A percentile compares a stretch with the other conserved stretches of the same genome.
These are phyloP conservation scores for Clistopyga incitator DNA, from an alignment of 2,888 invertebrate species.

Conservation along the genomic window DNA sequence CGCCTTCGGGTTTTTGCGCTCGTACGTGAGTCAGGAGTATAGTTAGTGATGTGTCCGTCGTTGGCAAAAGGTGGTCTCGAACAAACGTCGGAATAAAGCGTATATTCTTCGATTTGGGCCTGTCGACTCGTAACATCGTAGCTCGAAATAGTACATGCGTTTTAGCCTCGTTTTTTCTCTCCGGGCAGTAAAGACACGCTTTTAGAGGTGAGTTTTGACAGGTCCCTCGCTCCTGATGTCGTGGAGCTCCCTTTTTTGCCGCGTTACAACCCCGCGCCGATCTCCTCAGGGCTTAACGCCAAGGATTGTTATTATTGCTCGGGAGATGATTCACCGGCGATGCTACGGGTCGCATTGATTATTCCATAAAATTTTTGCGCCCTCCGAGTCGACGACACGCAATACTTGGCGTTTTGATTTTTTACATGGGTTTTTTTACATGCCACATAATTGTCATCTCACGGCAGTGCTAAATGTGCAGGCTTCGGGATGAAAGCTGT, in stretches of 20 bases:
- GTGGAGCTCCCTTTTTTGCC: constrained; percentile 30
- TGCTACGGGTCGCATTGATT: constrained; percentile 43
- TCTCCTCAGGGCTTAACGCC: background rate
- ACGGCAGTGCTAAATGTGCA: background rate
- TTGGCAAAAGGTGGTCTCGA: constrained; percentile 35
- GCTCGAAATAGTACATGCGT: constrained; percentile 17
- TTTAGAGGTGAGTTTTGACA: constrained; percentile 57
- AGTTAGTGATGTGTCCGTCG: constrained; percentile 58
- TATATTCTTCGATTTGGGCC: background rate
- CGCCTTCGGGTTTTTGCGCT: background rate
- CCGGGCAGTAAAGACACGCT: constrained; percentile 2
- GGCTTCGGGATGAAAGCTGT: background rate
- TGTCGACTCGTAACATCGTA: background rate
- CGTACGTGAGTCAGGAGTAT: background rate
- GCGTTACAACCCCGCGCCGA: constrained; percentile 13
- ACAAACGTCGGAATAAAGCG: constrained; percentile 26
- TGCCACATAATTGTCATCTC: background rate
- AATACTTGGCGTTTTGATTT: background rate
- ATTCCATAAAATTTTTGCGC: constrained; percentile 37
- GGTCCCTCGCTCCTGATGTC: constrained; percentile 8
- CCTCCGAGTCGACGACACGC: background rate
- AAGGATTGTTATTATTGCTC: constrained; percentile 23
- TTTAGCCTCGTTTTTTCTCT: background rate
- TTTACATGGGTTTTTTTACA: background rate
- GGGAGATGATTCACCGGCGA: background rate